Base-by-base conservation (phyloP, 2,113 vertebrate genomes). In the Silurus asotus region DNA sequence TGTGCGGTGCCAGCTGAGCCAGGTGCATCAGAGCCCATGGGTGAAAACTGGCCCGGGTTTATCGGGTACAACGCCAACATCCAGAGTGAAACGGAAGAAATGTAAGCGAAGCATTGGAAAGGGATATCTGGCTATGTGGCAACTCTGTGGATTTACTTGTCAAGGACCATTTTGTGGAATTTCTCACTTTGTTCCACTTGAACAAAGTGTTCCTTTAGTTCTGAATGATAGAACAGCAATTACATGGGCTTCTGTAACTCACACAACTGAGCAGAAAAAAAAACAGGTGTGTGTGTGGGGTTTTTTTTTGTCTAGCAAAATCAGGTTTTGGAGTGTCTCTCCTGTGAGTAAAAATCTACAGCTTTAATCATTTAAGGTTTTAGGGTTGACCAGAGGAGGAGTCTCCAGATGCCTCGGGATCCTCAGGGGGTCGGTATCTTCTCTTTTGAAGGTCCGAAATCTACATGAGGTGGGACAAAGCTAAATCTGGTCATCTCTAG, bases 171-270 rank as follows among this genome's bases (percentile, higher is more conserved):
- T 91, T 90, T 62, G 72, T 88, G 89, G 88, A 91, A 90, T 88
- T 82, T 90, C 88, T 89, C 89, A 90, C 88, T 88, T 89, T 89
- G 90, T 90, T 88, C 88, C 84, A 88, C 86, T 87, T 77, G 86
- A 86, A 37, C 37, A 37, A 37, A 37, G 37, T 37, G 37, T 37
- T 37, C 86, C 86, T 70, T 88, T 69, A 87, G 90, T 93, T 93
- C 92, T 92, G 13, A 92, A 84, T 51, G 90, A 91, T 87, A 87
- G 88, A 86, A 93, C 88, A 89, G 90, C 91, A 93, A 93, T 93
- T 94, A 93, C 93, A 93, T 93, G 93, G 88, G 88, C 84, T 85
- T 88, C 90, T 90, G 90, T 93, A 89, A 89, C 88, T 90, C 76
- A 72, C 79, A 85, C 82, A 85, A 83, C 37, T 37, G 82, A 74